Evolutionary conservation across 2,797 vertebrate species (phyloP).

Genomic region (Cyprinodon diabolis): DNA sequence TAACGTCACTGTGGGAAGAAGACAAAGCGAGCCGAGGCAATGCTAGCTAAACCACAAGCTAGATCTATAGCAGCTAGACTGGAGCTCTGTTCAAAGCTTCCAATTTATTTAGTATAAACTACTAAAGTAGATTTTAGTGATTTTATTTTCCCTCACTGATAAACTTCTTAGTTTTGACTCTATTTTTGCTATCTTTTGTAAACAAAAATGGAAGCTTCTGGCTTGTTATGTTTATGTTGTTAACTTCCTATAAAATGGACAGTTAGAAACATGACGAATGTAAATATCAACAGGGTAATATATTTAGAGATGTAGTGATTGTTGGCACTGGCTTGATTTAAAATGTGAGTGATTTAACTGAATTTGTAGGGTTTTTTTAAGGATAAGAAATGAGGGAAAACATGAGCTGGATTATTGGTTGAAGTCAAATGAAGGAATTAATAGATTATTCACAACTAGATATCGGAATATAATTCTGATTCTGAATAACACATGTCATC

Average conservation of each 20-base stretch:
- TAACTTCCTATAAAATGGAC: neutral
- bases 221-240: neutral
- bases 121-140: neutral
- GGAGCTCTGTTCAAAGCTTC: neutral
- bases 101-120: neutral
- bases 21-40: conserved; percentile 50
- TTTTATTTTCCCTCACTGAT: neutral
- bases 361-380: neutral
- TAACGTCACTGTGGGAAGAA: conserved; percentile 13
- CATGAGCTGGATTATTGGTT: no score
- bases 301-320: neutral
- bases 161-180: neutral
- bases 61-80: neutral
- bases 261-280: neutral
- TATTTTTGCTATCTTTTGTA: neutral
- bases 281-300: neutral
- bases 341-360: neutral
- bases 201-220: neutral
- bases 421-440: neutral
- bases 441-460: neutral
- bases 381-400: neutral
- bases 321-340: no score
- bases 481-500: neutral
- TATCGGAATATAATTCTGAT: neutral
- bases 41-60: conserved; percentile 20